Evolutionary conservation across 2,888 invertebrate species (phyloP), one percentile per base, ranked within the genome.

Genomic region (Drosophila kuntzei): DNA sequence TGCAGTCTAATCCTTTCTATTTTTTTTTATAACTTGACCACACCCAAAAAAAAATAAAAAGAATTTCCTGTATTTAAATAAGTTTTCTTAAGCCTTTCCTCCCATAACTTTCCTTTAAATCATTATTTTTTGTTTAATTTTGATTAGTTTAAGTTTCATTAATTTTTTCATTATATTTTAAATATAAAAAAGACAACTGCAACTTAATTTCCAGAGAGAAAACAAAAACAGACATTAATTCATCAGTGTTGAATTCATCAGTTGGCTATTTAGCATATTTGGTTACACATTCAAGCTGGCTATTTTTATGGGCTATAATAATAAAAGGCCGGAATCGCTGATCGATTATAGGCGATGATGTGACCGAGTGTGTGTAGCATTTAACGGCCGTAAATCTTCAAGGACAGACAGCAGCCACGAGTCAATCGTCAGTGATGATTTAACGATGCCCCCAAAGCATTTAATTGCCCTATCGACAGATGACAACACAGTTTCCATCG

Each of bases 351-450:
- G 7, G 71, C 82, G 76, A 66, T 70, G 79, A 79, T 79, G 88
- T 69, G 85, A 46, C 37, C 14, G 41, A 43, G 27, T 20, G 44
- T 69, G 69, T 66, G 50, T 60, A 62, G 46, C 78, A 72, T 83
- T 79, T 69, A 78, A 88, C 78, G 87, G 87, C 87, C 83, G 80
- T 84, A 88, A 84, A 84, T 84, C 84, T 78, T 83, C 83, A 84
- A 84, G 83, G 83, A 80, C 83, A 59, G 87, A 71, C 76, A 68
- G 79, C 76, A 82, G 69, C 82, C 63, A 65, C 67, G 87, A 83
- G 81, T 80, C 80, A 85, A 41, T 54, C 34, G 46, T 75, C 36
- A 53, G 25, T 20, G 69, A 68, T 81, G 88, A 82, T 83, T 84
- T 83, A 84, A 83, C 77, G 83, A 85, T 77, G 49, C 68, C 54